Conservation (phyloP, 2,888 invertebrate genomes). For the Orthosia cruda region DNA sequence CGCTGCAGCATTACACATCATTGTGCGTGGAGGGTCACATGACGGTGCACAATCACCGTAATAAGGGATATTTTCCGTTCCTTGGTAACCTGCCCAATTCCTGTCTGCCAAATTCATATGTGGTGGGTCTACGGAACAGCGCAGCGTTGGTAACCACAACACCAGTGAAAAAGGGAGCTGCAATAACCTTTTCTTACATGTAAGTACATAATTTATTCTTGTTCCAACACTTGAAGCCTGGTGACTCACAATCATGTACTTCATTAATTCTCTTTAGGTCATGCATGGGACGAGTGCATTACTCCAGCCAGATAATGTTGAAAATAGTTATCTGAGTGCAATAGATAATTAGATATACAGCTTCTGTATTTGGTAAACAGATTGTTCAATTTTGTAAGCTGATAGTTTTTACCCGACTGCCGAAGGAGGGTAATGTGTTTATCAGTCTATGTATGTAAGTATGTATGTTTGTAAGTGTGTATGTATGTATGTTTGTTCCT, state of each 20-base stretch:
- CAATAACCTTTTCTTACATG: conserved; percentile 23
- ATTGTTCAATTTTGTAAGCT: too few relatives aligned
- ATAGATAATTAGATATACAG: too few relatives aligned
- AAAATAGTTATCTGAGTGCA: too few relatives aligned
- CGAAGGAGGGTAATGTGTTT: too few relatives aligned
- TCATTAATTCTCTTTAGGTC: background rate
- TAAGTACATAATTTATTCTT: conserved; percentile 20
- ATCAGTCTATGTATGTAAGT: too few relatives aligned
- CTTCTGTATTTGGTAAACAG: too few relatives aligned
- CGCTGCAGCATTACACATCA: background rate
- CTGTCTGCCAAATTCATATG: conserved; percentile 34
- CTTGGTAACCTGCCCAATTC: conserved; percentile 32
- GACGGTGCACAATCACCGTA: background rate
- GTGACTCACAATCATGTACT: background rate
- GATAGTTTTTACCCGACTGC: too few relatives aligned
- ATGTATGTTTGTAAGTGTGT: too few relatives aligned
- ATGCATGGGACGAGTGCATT: background rate
- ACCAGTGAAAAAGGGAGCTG: conserved; percentile 41
- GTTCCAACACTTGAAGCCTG: background rate
- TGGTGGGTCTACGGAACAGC: conserved; percentile 20
- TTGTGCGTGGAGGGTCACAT: rapidly evolving
- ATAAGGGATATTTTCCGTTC: conserved; percentile 47
- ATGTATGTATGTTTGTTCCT: too few relatives aligned
- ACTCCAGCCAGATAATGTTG: too few relatives aligned
- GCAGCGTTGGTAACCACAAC: conserved; percentile 31